These are phyloP conservation scores for Drosophila saltans DNA, from an alignment of 1,140 invertebrate genomes.

Conservation along the genomic window DNA sequence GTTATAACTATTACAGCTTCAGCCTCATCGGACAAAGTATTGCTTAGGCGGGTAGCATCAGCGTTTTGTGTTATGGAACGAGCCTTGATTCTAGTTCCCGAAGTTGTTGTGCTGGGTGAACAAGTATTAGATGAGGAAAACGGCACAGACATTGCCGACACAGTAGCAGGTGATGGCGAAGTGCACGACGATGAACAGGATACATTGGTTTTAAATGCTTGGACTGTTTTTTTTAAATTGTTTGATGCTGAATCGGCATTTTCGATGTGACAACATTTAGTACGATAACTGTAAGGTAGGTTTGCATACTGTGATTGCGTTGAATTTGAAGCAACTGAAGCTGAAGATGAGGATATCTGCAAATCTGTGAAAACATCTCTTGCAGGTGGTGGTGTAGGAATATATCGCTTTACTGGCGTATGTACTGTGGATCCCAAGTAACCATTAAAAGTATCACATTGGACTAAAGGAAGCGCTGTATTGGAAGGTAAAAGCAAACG, in stretches of 20 bases:
- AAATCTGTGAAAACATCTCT: conserved; percentile 56
- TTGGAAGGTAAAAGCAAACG: conserved; percentile 58
- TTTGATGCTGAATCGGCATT: conserved; percentile 27
- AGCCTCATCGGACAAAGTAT: conserved; percentile 20
- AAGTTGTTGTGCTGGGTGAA: conserved; percentile 43
- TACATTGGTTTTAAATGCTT: conserved; percentile 46
- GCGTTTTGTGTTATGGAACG: not conserved
- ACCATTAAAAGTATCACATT: conserved; percentile 64
- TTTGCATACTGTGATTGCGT: conserved; percentile 63
- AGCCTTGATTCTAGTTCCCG: not conserved
- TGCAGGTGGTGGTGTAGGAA: conserved; percentile 81
- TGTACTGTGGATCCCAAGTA: conserved; percentile 79
- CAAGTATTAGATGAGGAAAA: conserved; percentile 41
- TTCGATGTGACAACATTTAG: conserved; percentile 67
- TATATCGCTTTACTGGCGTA: conserved; percentile 81
- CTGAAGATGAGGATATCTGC: conserved; percentile 20
- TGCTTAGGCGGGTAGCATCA: not conserved
- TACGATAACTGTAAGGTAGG: conserved; percentile 63
- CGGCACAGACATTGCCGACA: conserved; percentile 36
- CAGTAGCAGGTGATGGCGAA: conserved; percentile 45
- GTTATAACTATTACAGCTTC: conserved; percentile 52
- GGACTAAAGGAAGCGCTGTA: conserved; percentile 45
- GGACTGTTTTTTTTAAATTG: conserved; percentile 44
- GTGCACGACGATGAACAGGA: conserved; percentile 47
- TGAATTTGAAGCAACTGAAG: conserved; percentile 14